Base-by-base conservation (phyloP, 2,113 vertebrate genomes). In the Prunella himalayana region DNA sequence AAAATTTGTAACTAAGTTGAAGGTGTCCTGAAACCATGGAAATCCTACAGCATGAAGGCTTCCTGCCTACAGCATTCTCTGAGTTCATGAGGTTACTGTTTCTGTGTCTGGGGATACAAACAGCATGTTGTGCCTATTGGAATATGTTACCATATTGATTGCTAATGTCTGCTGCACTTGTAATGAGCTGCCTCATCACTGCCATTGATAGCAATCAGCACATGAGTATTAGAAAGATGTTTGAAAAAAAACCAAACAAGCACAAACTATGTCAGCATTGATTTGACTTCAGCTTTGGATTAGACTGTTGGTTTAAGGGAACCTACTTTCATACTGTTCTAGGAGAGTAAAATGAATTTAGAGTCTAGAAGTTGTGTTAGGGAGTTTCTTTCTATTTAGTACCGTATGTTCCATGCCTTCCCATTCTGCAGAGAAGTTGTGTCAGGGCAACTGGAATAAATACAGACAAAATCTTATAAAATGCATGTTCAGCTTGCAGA, bases 61-160 rank as follows among this genome's bases (percentile, higher is more conserved):
- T 63, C 28, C 30, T 79, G 37, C 44, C 11, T 50, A 3, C 4
- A 0, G 1, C 13, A 9, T 49, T 72, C 16, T 59, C 24, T 16
- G 18, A 51, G 37, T 82, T 76, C 15, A 30, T 56, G 11, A 59
- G 35, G 31, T 64, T 59, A 10, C 56, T 42, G 8, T 66, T 39
- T 83, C 59, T 87, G 15, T 42, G 21, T 10, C 72, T 72, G 31
- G 28, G 42, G 44, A 33, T 60, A 30, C 7, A 45, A 63, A 61
- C 5, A 75, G 23, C 13, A 21, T 11, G 6, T 81, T 80, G 39
- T 71, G 47, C 19, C 23, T 25, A 5, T 14, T 82, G 44, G 41
- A 76, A n/a, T 30, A 21, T 7, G 25, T 51, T 69, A 14, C 44
- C 49, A 30, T 27, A 35, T 20, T 0, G 0, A 33, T 61, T 83